Base-by-base conservation (phyloP, 2,888 invertebrate species). In the Rhopalosiphum nymphaeae region DNA sequence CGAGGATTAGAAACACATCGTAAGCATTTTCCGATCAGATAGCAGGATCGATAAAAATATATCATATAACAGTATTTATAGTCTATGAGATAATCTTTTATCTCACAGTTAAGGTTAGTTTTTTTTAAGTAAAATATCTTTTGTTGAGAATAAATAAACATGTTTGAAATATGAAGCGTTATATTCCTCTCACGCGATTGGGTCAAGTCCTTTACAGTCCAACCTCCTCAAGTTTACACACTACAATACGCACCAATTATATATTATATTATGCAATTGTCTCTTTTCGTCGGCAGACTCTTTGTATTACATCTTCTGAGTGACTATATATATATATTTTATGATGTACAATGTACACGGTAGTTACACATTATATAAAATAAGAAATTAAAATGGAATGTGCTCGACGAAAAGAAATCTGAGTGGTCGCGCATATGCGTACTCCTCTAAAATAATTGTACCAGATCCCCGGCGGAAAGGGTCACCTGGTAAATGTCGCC, bases 401-500 rank as follows among this genome's bases (percentile, higher is more conserved):
- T 57, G 44, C 44, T 42, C 89, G 21, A 78, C 21, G 21, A 78
- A 78, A 36, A 78, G 21, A 78, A 78, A 36, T 36, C 3, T 78
- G 21, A 78, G 78, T 36, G 78, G 78, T 78, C 21, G 78, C 0
- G 21, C 36, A 9, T 36, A 78, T 36, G 36, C 9, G 36, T 36
- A 36, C 21, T 78, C 67, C n/a, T 67, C n/a, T 78, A 78, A 78
- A 78, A 78, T 78, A 78, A 78, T 49, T 42, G 56, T 56, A 56
- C 36, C 16, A 29, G 61, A 26, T n/a, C 9, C 9, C 9, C 29
- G 29, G 61, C n/a, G n/a, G n/a, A 90, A 67, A 90, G 46, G 67
- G 25, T 90, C 67, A 67, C 46, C 61, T 46, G 89, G 89, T n/a
- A 90, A 90, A 61, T 29, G 5, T 90, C 87, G 25, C 16, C 89